Evolutionary conservation across 1,140 invertebrate species (phyloP), one percentile per base, ranked within the genome.

Genomic region (Scaptodrosophila lebanonensis): DNA sequence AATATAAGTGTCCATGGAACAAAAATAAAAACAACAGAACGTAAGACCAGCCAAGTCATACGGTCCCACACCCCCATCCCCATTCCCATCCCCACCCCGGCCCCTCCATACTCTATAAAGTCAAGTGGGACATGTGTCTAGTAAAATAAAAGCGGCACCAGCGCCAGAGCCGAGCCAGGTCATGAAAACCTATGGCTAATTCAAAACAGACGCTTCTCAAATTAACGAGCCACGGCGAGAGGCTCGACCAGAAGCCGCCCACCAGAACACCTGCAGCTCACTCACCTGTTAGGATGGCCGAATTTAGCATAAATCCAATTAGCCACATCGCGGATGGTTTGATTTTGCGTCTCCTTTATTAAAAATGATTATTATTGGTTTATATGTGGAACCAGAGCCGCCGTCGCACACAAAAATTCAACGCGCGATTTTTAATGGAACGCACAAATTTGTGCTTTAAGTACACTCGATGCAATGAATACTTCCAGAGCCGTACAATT

Each of bases 261-360:
- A 25, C 22, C 22, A 25, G 8, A 25, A 8, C 22, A 25, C 8
- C 8, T 25, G 3, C 3, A 43, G 11, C 11, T 53, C 51, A 68
- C 73, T 77, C 64, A 77, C 73, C 73, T 77, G 73, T 73, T 79
- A 77, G 58, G 44, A 54, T 64, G 64, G 73, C 73, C 68, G 79
- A 77, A 79, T 68, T 79, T 59, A 77, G 40, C 44, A 79, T 49
- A 61, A 77, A 77, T 79, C 73, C 73, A 79, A 77, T 79, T 73
- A 73, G 59, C 22, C 43, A 50, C 73, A 76, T 76, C 29, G 51
- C 63, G 13, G n/a, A n/a, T n/a, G n/a, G n/a, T n/a, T n/a, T n/a
- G n/a, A n/a, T n/a, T n/a, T n/a, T 12, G 9, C n/a, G 11, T 48
- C 20, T 33, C 39, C 53, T 30, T 59, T 64, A 29, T 47, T 43